Conservation (phyloP, 2,888 invertebrate genomes). For the Encarsia formosa region DNA sequence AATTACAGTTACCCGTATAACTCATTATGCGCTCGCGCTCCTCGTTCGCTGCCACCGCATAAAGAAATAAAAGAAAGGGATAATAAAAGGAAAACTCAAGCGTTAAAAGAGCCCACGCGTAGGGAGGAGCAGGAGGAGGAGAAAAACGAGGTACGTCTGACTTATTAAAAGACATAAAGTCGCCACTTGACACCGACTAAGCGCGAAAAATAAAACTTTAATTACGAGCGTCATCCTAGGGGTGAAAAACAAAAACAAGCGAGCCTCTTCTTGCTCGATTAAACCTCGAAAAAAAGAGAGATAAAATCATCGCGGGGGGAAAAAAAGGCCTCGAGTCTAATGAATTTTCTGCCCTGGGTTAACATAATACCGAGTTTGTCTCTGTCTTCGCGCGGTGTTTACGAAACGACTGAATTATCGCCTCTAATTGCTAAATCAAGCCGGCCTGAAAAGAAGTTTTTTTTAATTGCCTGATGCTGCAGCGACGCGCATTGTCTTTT, state of each 20-base stretch:
- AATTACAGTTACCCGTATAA: too few relatives aligned
- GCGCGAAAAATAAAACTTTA: conserved; percentile 19
- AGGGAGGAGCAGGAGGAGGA: neutral
- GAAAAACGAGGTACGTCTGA: conserved; percentile 5
- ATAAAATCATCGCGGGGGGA: conserved; percentile 5
- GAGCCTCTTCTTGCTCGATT: conserved; percentile 13
- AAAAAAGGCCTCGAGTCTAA: conserved; percentile 14
- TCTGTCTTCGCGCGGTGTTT: too few relatives aligned
- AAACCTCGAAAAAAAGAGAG: conserved; percentile 9
- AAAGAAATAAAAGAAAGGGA: neutral
- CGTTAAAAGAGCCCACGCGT: too few relatives aligned
- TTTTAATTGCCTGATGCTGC: too few relatives aligned
- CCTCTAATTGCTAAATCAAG: too few relatives aligned
- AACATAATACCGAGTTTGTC: too few relatives aligned
- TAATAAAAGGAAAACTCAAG: neutral
- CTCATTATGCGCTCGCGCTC: too few relatives aligned
- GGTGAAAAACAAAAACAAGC: conserved; percentile 3
- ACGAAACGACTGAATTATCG: too few relatives aligned
- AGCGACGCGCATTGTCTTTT: too few relatives aligned
- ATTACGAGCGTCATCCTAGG: conserved; percentile 19
- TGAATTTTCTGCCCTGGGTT: conserved; percentile 26
- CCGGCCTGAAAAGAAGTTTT: too few relatives aligned
- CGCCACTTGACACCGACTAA: conserved; percentile 15
- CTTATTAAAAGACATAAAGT: conserved; percentile 24
- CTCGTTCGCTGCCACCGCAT: too few relatives aligned